Base-by-base conservation (phyloP, 2,113 vertebrate genomes). In the Pogonocichla stellata region DNA sequence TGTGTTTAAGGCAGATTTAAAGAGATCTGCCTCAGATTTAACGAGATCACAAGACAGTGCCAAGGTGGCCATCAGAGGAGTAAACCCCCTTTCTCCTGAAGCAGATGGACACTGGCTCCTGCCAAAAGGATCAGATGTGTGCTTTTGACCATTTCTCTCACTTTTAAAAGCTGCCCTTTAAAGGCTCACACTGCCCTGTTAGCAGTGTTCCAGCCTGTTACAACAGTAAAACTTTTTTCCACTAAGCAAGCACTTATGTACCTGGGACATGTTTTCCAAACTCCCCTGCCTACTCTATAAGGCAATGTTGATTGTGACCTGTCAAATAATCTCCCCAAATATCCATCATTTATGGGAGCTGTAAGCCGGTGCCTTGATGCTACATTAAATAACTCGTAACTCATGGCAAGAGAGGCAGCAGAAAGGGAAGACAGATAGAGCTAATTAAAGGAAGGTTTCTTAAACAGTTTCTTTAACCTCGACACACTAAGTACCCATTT, bases 221-320 rank as follows among this genome's bases (percentile, higher is more conserved):
- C 34, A 25, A 10, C 0, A 69, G 38, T 25, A 38, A 80, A 80
- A 77, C 3, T 26, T 77, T 91, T 87, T 92, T 93, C 87, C 42
- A 62, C 42, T 77, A 58, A 94, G 87, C 29, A 82, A 81, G 62
- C 60, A 58, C 79, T 96, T 82, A 28, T 3, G 51, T 36, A 92
- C 81, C 74, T 80, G 87, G 48, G 50, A 83, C 56, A n/a, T 57
- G 71, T 72, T 92, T 88, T 85, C 56, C 81, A 58, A 28, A 47
- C 51, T 73, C 57, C 82, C 38, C 78, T 26, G 15, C 12, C 8
- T 58, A 28, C 87, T 88, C 62, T 94, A 36, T 83, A 96, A 94
- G 90, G 92, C 79, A 96, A 88, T 91, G 90, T 95, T 94, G 74
- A 92, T 50, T 51, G 67, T 47, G 89, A 73, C 33, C 51, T 74